Conservation (phyloP, 2,797 vertebrate species). For the Parauchenoglanis punctatus region DNA sequence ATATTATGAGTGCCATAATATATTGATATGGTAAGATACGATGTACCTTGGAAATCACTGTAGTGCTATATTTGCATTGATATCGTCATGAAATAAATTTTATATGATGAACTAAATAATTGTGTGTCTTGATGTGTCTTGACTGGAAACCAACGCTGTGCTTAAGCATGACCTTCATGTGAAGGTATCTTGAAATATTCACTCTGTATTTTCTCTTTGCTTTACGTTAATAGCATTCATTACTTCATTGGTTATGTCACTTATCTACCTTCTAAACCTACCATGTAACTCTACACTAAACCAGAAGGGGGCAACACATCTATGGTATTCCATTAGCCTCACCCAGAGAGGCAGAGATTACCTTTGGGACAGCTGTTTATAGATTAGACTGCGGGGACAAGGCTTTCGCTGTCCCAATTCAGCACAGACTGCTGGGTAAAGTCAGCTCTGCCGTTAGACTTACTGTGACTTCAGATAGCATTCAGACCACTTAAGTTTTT, state of each 20-base stretch:
- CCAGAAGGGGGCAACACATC: constrained; percentile 26
- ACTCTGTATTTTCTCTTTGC: background rate
- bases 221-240: background rate
- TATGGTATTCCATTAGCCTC: background rate
- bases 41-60: constrained; percentile 85
- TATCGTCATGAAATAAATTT: constrained; percentile 87
- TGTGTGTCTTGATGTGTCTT: constrained; percentile 55
- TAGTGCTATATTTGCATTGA: constrained; percentile 88
- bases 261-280: background rate
- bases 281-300: background rate
- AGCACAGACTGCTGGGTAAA: constrained; percentile 10
- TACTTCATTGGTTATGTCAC: background rate
- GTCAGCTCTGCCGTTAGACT: constrained; percentile 1
- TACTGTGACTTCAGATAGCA: background rate
- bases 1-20: constrained; percentile 85
- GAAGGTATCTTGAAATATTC: background rate
- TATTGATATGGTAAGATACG: constrained; percentile 85
- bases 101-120: constrained; percentile 75
- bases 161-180: background rate
- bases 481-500: too few species aligned
- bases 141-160: background rate
- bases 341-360: background rate
- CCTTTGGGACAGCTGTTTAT: background rate
- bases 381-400: background rate
- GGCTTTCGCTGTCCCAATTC: background rate